Percentiles rank a stretch among this genome's conserved stretches.
These are phyloP conservation scores for Congeria kusceri DNA, from an alignment of 2,888 invertebrate genomes.

Conservation along the genomic window DNA sequence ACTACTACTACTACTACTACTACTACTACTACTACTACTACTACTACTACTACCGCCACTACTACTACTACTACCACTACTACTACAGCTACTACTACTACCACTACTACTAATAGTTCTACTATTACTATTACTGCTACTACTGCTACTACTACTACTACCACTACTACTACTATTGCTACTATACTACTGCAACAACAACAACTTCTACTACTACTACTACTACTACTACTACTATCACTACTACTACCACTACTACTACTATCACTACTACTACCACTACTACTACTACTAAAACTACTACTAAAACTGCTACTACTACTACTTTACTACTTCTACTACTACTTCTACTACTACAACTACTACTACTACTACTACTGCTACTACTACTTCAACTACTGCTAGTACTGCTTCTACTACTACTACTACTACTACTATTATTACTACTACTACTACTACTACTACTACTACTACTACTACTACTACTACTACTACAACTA, in stretches of 20 bases:
- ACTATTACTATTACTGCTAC: background rate
- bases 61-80: background rate
- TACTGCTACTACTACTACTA: background rate
- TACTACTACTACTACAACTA: background rate
- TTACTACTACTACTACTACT: constrained; percentile 3
- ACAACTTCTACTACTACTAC: background rate
- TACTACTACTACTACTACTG: too few species aligned
- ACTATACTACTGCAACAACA: background rate
- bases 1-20: constrained; percentile 7
- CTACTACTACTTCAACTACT: background rate
- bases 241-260: constrained; percentile 2
- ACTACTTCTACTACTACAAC: constrained; percentile 3
- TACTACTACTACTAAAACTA: too few species aligned
- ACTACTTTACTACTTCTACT: too few species aligned
- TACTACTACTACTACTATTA: constrained; percentile 2
- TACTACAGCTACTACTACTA: background rate
- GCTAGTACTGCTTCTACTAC: constrained; percentile 5
- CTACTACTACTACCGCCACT: background rate
- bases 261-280: constrained; percentile 10
- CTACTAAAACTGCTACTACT: too few species aligned
- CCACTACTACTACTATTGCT: too few species aligned
- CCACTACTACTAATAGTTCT: too few species aligned
- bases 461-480: constrained; percentile 1
- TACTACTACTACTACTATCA: constrained; percentile 3
- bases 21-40: constrained; percentile 2